phyloP scores from a whole-genome alignment of 2,113 vertebrate genomes.

The Lamprotornis superbus region DNA sequence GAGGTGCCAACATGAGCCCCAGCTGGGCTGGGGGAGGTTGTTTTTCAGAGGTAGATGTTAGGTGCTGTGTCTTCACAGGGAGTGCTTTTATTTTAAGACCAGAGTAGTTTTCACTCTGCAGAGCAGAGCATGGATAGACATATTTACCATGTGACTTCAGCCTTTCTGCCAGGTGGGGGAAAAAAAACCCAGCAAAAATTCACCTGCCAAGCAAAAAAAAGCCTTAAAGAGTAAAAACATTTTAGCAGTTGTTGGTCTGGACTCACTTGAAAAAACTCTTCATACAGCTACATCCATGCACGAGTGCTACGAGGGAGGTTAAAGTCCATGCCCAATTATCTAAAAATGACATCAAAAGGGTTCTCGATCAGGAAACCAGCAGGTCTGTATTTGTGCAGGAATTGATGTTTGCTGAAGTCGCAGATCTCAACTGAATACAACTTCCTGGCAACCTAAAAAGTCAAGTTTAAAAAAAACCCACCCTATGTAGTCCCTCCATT shows the following conservation, averaged over 20 bases:
- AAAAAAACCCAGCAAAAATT: neutral
- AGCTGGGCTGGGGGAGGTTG: neutral
- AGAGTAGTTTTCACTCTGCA: neutral
- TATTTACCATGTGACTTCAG: neutral
- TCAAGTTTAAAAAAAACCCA: neutral
- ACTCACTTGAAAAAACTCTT: neutral
- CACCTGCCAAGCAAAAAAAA: neutral
- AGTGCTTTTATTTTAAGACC: neutral
- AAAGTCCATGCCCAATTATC: neutral
- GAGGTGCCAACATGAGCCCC: neutral
- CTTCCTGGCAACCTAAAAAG: constrained; percentile 61
- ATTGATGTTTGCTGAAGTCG: constrained; percentile 42
- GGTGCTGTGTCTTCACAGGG: neutral
- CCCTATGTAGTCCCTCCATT: neutral
- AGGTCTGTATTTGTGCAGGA: constrained; percentile 56
- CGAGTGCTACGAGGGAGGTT: neutral
- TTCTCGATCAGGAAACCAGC: constrained; percentile 17
- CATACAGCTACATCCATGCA: neutral
- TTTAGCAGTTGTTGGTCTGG: neutral
- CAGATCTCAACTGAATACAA: constrained; percentile 12
- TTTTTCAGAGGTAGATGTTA: neutral
- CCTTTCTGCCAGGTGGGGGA: neutral
- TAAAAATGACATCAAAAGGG: constrained; percentile 45
- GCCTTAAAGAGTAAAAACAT: neutral
- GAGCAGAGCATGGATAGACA: neutral